Evolutionary conservation across 1,140 invertebrate species (phyloP).

Genomic region (Aphaenogaster rudis): DNA sequence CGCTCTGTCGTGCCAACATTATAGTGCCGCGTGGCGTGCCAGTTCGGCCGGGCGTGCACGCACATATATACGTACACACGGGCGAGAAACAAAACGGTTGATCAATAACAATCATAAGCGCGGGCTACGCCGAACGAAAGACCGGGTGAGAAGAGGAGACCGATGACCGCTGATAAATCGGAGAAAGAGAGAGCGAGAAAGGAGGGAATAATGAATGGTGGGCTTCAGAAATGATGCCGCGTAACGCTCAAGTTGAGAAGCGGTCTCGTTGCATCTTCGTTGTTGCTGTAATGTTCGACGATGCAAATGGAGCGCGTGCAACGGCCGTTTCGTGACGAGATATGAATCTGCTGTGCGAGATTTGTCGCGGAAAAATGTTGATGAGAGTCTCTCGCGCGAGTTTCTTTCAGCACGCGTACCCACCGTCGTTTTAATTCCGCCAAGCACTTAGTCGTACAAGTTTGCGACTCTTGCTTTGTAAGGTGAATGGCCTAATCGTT

Average conservation of each 20-base stretch:
- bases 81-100: slow-evolving; percentile 81
- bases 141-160: slow-evolving; percentile 17
- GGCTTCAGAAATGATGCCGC: slow-evolving; percentile 56
- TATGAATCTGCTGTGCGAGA: slow-evolving; percentile 58
- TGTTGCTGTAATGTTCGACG: slow-evolving; percentile 11
- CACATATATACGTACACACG: slow-evolving; percentile 43
- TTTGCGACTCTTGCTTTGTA: not conserved
- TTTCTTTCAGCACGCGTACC: slow-evolving; percentile 42
- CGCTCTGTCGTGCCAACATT: slow-evolving; percentile 85
- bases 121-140: not conserved
- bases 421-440: slow-evolving; percentile 62
- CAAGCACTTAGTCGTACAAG: slow-evolving; percentile 22
- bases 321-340: slow-evolving; percentile 70
- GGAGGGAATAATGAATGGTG: slow-evolving; percentile 52
- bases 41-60: slow-evolving; percentile 59
- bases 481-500: slow-evolving; percentile 35
- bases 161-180: not conserved
- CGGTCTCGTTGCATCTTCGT: slow-evolving; percentile 29
- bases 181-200: not conserved
- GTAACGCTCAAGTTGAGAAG: slow-evolving; percentile 45
- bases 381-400: slow-evolving; percentile 40
- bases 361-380: slow-evolving; percentile 68
- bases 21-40: slow-evolving; percentile 81
- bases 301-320: slow-evolving; percentile 47
- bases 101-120: slow-evolving; percentile 84